Conservation (phyloP, 2,113 vertebrate genomes). For the Leucopternis melanops region DNA sequence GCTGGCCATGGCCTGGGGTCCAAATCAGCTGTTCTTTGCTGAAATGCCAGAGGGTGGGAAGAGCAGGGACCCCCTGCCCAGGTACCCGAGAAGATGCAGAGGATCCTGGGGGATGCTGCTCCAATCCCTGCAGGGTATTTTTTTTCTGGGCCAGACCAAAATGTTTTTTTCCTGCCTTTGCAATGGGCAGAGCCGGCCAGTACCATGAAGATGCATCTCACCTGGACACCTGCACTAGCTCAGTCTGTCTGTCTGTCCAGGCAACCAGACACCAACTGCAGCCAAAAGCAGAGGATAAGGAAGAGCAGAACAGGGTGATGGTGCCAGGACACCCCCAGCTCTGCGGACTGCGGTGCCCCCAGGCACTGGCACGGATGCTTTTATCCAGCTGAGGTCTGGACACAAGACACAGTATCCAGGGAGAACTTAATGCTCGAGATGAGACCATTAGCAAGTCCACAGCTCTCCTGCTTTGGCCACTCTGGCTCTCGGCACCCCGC, state of each 20-base stretch:
- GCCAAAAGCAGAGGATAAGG: neutral
- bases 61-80: neutral
- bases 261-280: neutral
- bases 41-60: neutral
- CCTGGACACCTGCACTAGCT: neutral
- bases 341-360: neutral
- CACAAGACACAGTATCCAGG: neutral
- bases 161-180: neutral
- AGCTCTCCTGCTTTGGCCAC: neutral
- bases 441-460: neutral
- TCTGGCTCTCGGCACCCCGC: neutral
- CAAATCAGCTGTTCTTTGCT: neutral
- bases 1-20: neutral
- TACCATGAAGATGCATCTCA: neutral
- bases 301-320: neutral
- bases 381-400: neutral
- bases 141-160: neutral
- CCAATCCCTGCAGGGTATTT: neutral
- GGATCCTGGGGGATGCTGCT: neutral
- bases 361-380: neutral
- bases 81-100: neutral
- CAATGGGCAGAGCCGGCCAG: neutral
- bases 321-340: neutral
- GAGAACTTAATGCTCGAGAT: neutral
- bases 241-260: neutral